phyloP scores from a whole-genome alignment of 2,113 vertebrate genomes.

The Campylomormyrus numenius region DNA sequence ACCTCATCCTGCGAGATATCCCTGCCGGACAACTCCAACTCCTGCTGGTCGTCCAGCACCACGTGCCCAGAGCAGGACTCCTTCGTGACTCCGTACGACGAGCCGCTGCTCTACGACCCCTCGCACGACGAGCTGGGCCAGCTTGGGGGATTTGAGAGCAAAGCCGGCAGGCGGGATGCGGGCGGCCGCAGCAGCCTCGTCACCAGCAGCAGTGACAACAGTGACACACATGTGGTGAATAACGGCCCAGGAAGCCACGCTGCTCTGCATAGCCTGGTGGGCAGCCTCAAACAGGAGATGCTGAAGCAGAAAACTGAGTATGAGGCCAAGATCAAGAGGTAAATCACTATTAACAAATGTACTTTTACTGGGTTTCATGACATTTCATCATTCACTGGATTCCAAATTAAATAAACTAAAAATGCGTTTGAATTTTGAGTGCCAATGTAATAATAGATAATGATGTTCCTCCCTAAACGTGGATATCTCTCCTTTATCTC shows the following conservation, averaged over 20 bases:
- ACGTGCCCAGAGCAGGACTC: slow-evolving; percentile 94
- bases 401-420: neutral
- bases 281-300: slow-evolving; percentile 94
- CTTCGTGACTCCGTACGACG: slow-evolving; percentile 72
- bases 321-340: slow-evolving; percentile 92
- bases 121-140: slow-evolving; percentile 57
- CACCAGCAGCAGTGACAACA: slow-evolving; percentile 83
- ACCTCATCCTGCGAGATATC: slow-evolving; percentile 96
- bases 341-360: slow-evolving; percentile 20
- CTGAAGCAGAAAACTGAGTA: slow-evolving; percentile 89
- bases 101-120: slow-evolving; percentile 68
- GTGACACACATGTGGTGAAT: slow-evolving; percentile 65
- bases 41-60: slow-evolving; percentile 90
- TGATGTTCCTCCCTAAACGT: neutral
- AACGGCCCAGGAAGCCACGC: slow-evolving; percentile 71
- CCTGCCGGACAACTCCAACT: slow-evolving; percentile 85
- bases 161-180: slow-evolving; percentile 61
- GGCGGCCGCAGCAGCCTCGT: slow-evolving; percentile 71
- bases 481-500: neutral
- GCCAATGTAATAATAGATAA: neutral
- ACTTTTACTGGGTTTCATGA: neutral
- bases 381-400: neutral
- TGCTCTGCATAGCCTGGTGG: slow-evolving; percentile 88
- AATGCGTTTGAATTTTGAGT: neutral
- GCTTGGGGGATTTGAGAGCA: slow-evolving; percentile 59